Percentiles rank a stretch among this genome's conserved stretches.
These are phyloP conservation scores for Lathamus discolor DNA, from an alignment of 2,113 vertebrate species.

Conservation along the genomic window DNA sequence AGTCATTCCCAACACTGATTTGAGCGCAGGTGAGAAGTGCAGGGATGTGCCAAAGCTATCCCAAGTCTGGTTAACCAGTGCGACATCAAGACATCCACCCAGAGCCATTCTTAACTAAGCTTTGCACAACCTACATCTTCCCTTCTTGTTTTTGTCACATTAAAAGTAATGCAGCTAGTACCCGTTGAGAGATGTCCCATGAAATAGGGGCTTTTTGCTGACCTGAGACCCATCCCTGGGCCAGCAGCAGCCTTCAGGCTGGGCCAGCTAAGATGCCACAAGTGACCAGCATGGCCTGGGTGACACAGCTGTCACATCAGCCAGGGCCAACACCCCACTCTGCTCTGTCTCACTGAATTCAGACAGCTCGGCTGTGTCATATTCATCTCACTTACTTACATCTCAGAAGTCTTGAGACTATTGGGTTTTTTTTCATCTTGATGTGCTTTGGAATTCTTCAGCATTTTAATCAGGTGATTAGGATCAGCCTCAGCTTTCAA, in stretches of 20 bases:
- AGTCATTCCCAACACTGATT: not conserved
- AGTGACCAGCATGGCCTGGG: not conserved
- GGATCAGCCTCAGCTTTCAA: not conserved
- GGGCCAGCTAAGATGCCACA: not conserved
- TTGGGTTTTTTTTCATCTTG: not conserved
- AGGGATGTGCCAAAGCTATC: not conserved
- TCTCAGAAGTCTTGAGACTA: not conserved
- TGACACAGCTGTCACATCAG: fast-evolving
- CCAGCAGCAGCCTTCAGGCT: not conserved
- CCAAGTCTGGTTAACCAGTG: not conserved
- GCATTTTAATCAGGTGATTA: not conserved
- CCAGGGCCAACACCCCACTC: no score
- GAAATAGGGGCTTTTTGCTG: not conserved
- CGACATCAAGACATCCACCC: not conserved
- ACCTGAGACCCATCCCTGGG: not conserved
- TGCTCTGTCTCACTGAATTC: not conserved
- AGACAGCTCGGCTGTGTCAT: not conserved
- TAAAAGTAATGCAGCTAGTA: not conserved
- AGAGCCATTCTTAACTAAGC: not conserved
- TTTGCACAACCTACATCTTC: not conserved
- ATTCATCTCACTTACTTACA: not conserved
- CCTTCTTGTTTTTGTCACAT: not conserved
- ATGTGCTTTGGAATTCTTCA: not conserved
- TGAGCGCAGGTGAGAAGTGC: not conserved
- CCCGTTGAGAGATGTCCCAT: not conserved